phyloP scores from a whole-genome alignment of 2,797 vertebrate genomes.

The Huso huso region DNA sequence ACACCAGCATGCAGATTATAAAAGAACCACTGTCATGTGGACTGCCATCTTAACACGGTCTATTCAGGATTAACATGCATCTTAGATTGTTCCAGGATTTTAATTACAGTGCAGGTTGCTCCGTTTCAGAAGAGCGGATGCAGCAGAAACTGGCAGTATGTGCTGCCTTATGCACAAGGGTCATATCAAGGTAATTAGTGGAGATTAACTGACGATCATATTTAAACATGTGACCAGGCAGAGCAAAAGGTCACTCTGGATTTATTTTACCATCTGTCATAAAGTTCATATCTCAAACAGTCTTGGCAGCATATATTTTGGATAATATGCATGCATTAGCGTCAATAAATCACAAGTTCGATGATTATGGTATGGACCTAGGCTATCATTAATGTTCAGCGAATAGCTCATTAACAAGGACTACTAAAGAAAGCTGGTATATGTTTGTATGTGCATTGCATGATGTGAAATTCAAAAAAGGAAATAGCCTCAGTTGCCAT shows the following conservation, averaged over 20 bases:
- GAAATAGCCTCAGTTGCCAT: too few species aligned
- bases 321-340: background rate
- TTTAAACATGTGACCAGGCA: slow-evolving; percentile 56
- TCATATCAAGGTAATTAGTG: slow-evolving; percentile 52
- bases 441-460: too few species aligned
- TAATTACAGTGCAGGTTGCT: slow-evolving; percentile 28
- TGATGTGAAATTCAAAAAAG: too few species aligned
- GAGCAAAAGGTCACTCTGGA: slow-evolving; percentile 67
- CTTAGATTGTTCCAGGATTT: slow-evolving; percentile 30
- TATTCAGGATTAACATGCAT: too few species aligned
- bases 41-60: too few species aligned
- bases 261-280: slow-evolving; percentile 67
- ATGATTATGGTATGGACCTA: background rate
- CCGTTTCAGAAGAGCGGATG: slow-evolving; percentile 39
- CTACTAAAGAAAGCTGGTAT: too few species aligned
- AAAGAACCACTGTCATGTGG: too few species aligned
- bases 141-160: slow-evolving; percentile 43
- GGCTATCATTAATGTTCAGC: too few species aligned
- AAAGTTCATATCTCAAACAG: slow-evolving; percentile 36
- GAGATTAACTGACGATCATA: slow-evolving; percentile 64
- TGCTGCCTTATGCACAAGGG: slow-evolving; percentile 39
- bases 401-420: too few species aligned
- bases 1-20: too few species aligned
- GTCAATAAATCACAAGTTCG: background rate
- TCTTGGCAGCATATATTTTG: background rate